Percentiles rank a stretch among this genome's conserved stretches.
Evolutionary conservation across 2,888 invertebrate genomes (phyloP).

Genomic region (Nephrotoma flavescens): DNA sequence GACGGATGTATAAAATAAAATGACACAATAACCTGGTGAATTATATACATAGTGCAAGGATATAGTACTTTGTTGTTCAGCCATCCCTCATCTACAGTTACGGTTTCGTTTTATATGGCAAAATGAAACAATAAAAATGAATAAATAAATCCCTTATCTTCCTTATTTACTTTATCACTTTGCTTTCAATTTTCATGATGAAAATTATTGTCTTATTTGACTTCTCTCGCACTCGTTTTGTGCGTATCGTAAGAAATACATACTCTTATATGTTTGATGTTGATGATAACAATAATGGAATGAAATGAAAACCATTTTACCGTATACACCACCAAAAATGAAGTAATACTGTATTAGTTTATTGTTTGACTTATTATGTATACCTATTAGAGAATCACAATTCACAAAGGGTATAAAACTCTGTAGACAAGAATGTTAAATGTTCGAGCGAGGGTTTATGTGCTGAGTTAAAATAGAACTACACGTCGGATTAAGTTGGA

Average conservation of each 20-base stretch:
- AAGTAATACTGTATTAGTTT: not conserved
- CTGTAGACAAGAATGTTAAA: not conserved
- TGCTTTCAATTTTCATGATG: not conserved
- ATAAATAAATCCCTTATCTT: not conserved
- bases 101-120: not conserved
- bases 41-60: not conserved
- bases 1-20: not conserved
- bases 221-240: not conserved
- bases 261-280: not conserved
- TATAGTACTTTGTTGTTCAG: not conserved
- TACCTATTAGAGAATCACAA: no score
- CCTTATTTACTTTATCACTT: not conserved
- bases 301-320: not conserved
- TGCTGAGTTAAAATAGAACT: not conserved
- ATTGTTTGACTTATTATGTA: no score
- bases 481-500: not conserved
- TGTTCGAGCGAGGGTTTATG: not conserved
- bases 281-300: not conserved
- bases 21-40: not conserved
- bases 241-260: not conserved
- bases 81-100: not conserved
- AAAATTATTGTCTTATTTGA: not conserved
- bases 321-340: not conserved
- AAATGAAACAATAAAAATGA: not conserved
- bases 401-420: not conserved